Conservation (phyloP, 2,888 invertebrate genomes). For the Lampropteryx suffumata region DNA sequence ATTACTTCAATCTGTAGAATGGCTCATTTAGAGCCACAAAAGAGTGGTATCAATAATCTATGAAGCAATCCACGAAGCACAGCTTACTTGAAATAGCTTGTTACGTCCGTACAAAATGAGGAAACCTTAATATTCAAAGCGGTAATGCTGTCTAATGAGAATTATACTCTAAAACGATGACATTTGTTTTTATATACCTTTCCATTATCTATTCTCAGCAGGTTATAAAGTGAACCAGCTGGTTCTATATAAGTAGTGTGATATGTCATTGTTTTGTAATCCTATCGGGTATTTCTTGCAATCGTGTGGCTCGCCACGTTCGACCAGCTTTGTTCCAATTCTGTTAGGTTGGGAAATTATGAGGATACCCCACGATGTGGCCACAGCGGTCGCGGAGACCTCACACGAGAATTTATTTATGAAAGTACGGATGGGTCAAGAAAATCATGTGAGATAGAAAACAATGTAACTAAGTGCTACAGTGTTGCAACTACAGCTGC, state of each 20-base stretch:
- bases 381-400: slow-evolving; percentile 1
- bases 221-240: slow-evolving; percentile 8
- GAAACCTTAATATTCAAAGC: no score
- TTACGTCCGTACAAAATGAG: not conserved
- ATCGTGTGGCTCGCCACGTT: slow-evolving; percentile 46
- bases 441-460: no score
- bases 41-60: slow-evolving; percentile 26
- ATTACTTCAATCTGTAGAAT: slow-evolving; percentile 20
- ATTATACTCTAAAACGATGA: no score
- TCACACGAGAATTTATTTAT: not conserved
- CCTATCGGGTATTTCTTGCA: slow-evolving; percentile 39
- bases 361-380: slow-evolving; percentile 28
- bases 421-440: no score
- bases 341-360: slow-evolving; percentile 33
- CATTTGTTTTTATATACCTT: no score
- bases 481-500: not conserved
- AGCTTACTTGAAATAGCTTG: slow-evolving; percentile 3
- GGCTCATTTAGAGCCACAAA: slow-evolving; percentile 19
- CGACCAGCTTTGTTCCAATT: slow-evolving; percentile 52
- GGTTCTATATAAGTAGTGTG: not conserved
- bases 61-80: slow-evolving; percentile 11
- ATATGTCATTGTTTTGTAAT: slow-evolving; percentile 46
- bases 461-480: not conserved
- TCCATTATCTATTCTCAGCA: no score
- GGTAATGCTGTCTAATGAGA: no score